These are phyloP conservation scores for Stenopsyche tienmushanensis DNA, from an alignment of 1,140 invertebrate species.

Conservation along the genomic window DNA sequence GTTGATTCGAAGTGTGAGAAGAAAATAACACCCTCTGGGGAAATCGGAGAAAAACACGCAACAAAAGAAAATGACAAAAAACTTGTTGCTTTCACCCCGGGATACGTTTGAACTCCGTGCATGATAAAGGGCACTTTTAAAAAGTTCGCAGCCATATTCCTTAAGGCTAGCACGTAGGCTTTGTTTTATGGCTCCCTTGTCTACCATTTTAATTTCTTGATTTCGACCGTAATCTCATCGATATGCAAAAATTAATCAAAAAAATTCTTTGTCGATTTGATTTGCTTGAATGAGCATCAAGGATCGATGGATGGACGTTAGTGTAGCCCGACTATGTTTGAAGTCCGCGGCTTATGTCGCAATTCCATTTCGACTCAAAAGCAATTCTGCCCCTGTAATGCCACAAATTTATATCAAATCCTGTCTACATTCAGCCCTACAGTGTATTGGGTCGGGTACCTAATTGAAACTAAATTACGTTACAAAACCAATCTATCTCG, in stretches of 20 bases:
- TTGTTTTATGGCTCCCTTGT: not conserved
- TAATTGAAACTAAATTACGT: constrained; percentile 18
- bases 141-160: not conserved
- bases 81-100: constrained; percentile 1
- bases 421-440: not conserved
- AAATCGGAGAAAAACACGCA: not conserved
- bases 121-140: not conserved
- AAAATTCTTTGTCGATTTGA: not conserved
- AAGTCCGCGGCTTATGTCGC: constrained; percentile 8
- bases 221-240: not conserved
- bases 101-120: not conserved
- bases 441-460: not conserved
- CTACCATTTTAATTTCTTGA: not conserved
- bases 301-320: not conserved
- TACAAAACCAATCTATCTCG: constrained; percentile 10
- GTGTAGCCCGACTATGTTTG: not conserved
- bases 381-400: constrained; percentile 22
- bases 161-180: too few species aligned
- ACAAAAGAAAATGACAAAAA: constrained; percentile 14
- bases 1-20: not conserved
- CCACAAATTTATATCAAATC: constrained; percentile 28
- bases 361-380: constrained; percentile 22
- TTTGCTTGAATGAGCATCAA: not conserved
- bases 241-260: not conserved
- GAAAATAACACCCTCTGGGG: not conserved